Percentiles rank a stretch among this genome's conserved stretches.
Conservation (phyloP, 2,113 vertebrate species). For the Sporophila hypoxantha region DNA sequence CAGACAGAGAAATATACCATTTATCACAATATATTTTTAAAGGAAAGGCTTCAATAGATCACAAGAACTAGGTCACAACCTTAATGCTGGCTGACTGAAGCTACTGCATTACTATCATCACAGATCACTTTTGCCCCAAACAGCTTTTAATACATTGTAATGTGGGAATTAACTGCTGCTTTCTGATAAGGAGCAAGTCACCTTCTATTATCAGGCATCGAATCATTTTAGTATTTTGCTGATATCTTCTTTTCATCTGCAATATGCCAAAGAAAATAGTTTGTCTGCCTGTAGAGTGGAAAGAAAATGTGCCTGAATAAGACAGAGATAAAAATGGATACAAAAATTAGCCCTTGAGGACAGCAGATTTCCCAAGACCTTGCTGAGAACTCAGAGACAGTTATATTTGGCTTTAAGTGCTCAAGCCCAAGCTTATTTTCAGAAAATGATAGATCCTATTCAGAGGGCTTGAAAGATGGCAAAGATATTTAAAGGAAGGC, state of each 20-base stretch:
- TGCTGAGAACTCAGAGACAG: not conserved
- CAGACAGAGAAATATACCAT: not conserved
- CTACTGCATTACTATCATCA: not conserved
- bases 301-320: conserved; percentile 3
- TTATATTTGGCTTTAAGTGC: not conserved
- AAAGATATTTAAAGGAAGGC: not conserved
- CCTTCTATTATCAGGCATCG: conserved; percentile 8
- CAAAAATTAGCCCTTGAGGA: not conserved
- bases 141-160: not conserved
- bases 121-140: not conserved
- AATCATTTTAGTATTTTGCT: conserved; percentile 14
- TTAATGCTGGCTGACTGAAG: not conserved
- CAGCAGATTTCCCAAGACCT: not conserved
- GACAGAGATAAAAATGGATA: conserved; percentile 13
- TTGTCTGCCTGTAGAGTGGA: not conserved
- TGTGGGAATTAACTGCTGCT: not conserved
- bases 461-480: not conserved
- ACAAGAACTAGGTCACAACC: not conserved
- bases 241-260: not conserved
- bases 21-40: conserved; percentile 12
- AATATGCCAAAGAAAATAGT: conserved; percentile 3
- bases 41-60: not conserved
- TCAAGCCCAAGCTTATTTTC: not conserved
- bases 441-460: not conserved
- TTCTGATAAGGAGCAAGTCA: conserved; percentile 20